A percentile compares a stretch with the other conserved stretches of the same genome.
Evolutionary conservation across 2,888 invertebrate species (phyloP).

Genomic region (Chloroclysta siterata): DNA sequence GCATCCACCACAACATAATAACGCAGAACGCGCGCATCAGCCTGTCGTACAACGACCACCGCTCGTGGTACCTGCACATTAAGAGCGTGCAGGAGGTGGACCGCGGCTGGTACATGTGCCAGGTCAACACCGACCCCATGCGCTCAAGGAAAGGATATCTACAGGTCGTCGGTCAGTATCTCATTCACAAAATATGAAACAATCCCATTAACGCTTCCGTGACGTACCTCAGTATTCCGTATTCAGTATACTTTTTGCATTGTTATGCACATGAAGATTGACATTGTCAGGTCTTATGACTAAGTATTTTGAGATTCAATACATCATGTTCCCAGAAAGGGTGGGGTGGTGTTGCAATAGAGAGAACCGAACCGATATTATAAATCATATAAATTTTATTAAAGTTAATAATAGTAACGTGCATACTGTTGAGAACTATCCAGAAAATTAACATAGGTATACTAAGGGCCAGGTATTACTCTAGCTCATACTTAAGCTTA

Average conservation of each 20-base stretch:
- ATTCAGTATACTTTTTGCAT: too few relatives aligned
- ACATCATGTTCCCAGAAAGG: too few relatives aligned
- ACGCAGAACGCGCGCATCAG: conserved; percentile 95
- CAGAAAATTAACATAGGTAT: not conserved
- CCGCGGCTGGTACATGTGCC: conserved; percentile 96
- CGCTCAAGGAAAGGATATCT: conserved; percentile 94
- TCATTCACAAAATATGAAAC: not conserved
- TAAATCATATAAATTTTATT: too few relatives aligned
- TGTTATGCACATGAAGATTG: too few relatives aligned
- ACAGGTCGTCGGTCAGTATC: conserved; percentile 93
- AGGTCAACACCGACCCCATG: conserved; percentile 98
- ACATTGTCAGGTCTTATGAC: too few relatives aligned
- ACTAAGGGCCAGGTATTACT: not conserved
- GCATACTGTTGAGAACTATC: not conserved
- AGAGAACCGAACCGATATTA: too few relatives aligned
- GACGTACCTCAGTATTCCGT: too few relatives aligned
- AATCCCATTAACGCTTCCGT: too few relatives aligned
- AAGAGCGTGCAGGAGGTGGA: conserved; percentile 94
- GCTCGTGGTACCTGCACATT: conserved; percentile 96
- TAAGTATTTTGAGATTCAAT: too few relatives aligned
- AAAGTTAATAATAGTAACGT: too few relatives aligned
- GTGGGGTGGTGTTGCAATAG: too few relatives aligned
- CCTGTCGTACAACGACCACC: conserved; percentile 94
- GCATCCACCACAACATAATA: conserved; percentile 96
- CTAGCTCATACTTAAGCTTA: not conserved